A percentile compares a stretch with the other conserved stretches of the same genome.
Conservation (phyloP, 2,113 vertebrate species). For the Carettochelys insculpta region DNA sequence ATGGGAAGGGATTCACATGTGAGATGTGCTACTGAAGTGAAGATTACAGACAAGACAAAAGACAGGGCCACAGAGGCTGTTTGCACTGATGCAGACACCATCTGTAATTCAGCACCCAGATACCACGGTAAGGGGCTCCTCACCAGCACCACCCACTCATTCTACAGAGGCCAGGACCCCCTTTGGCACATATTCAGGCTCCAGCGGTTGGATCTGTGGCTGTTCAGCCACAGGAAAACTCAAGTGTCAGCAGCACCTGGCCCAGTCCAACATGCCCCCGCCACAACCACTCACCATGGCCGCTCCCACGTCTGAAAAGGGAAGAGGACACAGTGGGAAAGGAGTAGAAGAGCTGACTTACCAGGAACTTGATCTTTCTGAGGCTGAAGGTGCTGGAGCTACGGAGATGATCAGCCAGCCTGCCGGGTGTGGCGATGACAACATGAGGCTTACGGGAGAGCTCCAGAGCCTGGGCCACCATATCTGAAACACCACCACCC, state of each 20-base stretch:
- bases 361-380: constrained; percentile 86
- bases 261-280: too few species aligned
- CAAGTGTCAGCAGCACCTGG: neutral
- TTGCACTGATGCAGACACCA: neutral
- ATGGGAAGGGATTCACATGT: neutral
- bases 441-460: constrained; percentile 90
- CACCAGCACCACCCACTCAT: neutral
- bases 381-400: constrained; percentile 91
- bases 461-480: constrained; percentile 89
- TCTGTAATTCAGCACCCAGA: neutral
- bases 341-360: constrained; percentile 3
- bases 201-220: neutral
- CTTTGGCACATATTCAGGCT: neutral
- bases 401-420: constrained; percentile 92
- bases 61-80: neutral
- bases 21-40: neutral
- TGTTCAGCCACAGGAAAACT: neutral
- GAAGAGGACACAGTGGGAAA: fast-evolving
- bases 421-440: constrained; percentile 91
- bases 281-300: too few species aligned
- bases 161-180: neutral
- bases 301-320: neutral
- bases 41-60: neutral
- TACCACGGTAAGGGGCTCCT: neutral
- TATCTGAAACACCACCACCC: constrained; percentile 77